Evolutionary conservation across 1,140 invertebrate species (phyloP), one percentile per base, ranked within the genome.

Genomic region (Hydropsyche tenuis): DNA sequence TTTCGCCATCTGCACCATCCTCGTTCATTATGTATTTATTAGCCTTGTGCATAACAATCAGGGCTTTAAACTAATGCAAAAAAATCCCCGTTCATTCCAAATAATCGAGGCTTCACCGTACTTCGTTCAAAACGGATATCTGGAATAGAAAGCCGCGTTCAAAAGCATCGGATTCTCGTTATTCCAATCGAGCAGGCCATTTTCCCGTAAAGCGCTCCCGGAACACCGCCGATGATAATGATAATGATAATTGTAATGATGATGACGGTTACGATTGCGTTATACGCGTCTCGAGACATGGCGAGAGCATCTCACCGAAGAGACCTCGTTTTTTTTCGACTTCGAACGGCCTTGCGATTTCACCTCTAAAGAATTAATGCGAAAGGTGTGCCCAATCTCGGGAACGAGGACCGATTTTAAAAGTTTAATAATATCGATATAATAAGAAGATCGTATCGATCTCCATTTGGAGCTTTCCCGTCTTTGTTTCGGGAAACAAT

Each of bases 261-360:
- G 18, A 43, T 66, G 16, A 45, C 23, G 64, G 16, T 23, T 11
- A 46, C 22, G 64, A 46, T 43, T 66, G 43, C 23, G 43, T 69
- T 69, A 45, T 48, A 11, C 45, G 18, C 11, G 14, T 12, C 16
- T 12, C 37, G 64, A 27, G 25, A 25, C 25, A 25, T 20, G 16
- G 9, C 30, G 48, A 6, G 51, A 37, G 45, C 27, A 42, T 53
- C 51, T 51, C 45, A 12, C 27, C 9, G 3, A 9, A 37, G 30
- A 37, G 30, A 73, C 37, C 72, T 43, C 63, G 72, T 69, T 74
- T 69, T 43, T n/a, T 69, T 65, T 12, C 56, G 64, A 20, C 56
- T 23, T 43, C 46, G 3, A 69, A 69, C 66, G 73, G 66, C 73
- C 73, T 74, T 74, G 73, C 73, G 65, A 69, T 74, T 68, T 74